Evolutionary conservation across 1,140 invertebrate species (phyloP).

Genomic region (Vanessa atalanta): DNA sequence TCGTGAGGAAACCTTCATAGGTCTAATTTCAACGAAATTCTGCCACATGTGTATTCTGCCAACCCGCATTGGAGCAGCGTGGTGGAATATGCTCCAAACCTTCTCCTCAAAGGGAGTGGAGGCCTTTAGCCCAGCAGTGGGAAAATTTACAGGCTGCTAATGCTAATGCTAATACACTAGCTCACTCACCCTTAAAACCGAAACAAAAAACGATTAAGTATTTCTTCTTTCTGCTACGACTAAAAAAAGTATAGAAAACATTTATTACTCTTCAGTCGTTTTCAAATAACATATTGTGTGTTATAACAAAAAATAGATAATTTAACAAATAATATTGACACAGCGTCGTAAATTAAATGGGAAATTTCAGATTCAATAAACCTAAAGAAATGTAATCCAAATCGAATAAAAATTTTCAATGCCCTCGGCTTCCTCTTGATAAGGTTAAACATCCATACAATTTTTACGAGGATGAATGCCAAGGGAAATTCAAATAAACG

Average conservation of each 20-base stretch:
- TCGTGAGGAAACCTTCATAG: no score
- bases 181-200: no score
- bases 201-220: not conserved
- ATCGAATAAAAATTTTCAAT: slow-evolving; percentile 24
- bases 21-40: no score
- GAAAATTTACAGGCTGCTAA: no score
- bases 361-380: slow-evolving; percentile 16
- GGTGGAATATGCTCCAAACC: no score
- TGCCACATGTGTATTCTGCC: no score
- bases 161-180: no score
- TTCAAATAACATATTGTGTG: not conserved
- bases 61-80: no score
- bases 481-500: slow-evolving; percentile 7
- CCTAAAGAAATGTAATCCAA: slow-evolving; percentile 13
- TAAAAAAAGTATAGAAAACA: not conserved
- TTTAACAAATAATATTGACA: slow-evolving; percentile 18
- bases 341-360: slow-evolving; percentile 2
- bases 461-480: not conserved
- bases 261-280: not conserved
- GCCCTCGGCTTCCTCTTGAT: slow-evolving; percentile 24
- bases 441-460: slow-evolving; percentile 18
- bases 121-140: no score
- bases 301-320: slow-evolving; percentile 4
- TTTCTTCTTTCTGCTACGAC: not conserved
- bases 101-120: no score